phyloP scores from a whole-genome alignment of 1,140 invertebrate genomes.

The Spodoptera litura region DNA sequence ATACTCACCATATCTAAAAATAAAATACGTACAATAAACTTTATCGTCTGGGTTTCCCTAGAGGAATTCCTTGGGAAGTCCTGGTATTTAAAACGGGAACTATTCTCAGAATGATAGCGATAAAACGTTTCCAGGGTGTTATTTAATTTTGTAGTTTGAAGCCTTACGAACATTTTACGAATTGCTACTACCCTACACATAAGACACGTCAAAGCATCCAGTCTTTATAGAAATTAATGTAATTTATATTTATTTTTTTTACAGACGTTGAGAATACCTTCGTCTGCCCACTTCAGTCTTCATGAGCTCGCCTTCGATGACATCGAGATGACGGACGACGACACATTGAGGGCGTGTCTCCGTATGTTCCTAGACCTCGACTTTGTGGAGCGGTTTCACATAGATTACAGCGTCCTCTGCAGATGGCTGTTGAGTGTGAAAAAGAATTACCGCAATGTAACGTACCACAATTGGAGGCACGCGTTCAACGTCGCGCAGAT shows the following conservation, averaged over 20 bases:
- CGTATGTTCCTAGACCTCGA: constrained; percentile 97
- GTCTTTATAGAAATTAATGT: not conserved
- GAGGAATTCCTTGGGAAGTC: no score
- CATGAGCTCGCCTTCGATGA: constrained; percentile 96
- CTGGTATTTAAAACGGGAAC: no score
- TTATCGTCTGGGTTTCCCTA: no score
- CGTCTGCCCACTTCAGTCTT: constrained; percentile 92
- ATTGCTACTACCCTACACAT: no score
- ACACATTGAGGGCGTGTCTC: constrained; percentile 94
- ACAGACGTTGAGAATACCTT: constrained; percentile 92
- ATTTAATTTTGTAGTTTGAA: no score
- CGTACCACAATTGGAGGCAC: constrained; percentile 98
- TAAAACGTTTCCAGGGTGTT: no score
- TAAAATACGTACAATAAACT: no score
- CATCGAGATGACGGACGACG: constrained; percentile 93
- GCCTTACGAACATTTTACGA: no score
- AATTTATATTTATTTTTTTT: not conserved
- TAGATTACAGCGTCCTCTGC: constrained; percentile 95
- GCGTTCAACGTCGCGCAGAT: constrained; percentile 98
- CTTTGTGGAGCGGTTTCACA: constrained; percentile 95
- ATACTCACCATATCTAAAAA: no score
- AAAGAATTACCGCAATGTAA: constrained; percentile 98
- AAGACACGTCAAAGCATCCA: no score
- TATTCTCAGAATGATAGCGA: no score
- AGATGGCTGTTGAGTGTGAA: constrained; percentile 97